These are phyloP conservation scores for Harpegnathos saltator DNA, from an alignment of 1,140 invertebrate species.

Conservation along the genomic window DNA sequence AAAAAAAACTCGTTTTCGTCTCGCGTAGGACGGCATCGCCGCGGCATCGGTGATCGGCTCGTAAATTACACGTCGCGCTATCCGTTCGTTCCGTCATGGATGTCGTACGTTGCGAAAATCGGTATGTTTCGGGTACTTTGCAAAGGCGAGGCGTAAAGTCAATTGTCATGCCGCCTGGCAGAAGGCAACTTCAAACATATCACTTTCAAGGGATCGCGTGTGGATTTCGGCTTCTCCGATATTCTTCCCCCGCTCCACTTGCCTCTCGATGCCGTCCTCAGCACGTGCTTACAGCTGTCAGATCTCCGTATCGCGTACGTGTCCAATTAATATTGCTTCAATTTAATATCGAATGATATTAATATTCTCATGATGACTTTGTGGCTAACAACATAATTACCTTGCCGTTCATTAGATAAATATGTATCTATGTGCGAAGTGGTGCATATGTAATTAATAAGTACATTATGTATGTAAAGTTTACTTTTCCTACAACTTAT, in stretches of 20 bases:
- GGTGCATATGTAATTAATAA: not conserved
- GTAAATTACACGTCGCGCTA: not conserved
- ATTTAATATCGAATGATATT: not conserved
- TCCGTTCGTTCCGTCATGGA: not conserved
- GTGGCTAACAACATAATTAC: not conserved
- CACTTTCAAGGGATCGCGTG: constrained; percentile 13
- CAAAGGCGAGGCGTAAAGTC: constrained; percentile 57
- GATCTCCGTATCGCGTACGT: not conserved
- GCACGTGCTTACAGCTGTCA: constrained; percentile 56
- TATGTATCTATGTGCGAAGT: not conserved
- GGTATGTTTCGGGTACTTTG: not conserved
- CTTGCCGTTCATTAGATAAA: not conserved
- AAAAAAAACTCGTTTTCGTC: constrained; percentile 64
- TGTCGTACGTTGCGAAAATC: not conserved
- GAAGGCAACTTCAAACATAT: constrained; percentile 67
- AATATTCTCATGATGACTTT: constrained; percentile 12
- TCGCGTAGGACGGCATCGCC: not conserved
- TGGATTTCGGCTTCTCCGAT: not conserved
- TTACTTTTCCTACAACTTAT: too few species aligned
- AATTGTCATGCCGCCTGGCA: constrained; percentile 74
- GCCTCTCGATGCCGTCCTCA: constrained; percentile 5
- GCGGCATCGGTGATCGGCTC: not conserved
- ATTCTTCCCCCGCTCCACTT: not conserved
- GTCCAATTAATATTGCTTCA: not conserved
- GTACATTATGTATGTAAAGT: not conserved